Conservation (phyloP, 2,113 vertebrate species). For the Ciconia maguari region DNA sequence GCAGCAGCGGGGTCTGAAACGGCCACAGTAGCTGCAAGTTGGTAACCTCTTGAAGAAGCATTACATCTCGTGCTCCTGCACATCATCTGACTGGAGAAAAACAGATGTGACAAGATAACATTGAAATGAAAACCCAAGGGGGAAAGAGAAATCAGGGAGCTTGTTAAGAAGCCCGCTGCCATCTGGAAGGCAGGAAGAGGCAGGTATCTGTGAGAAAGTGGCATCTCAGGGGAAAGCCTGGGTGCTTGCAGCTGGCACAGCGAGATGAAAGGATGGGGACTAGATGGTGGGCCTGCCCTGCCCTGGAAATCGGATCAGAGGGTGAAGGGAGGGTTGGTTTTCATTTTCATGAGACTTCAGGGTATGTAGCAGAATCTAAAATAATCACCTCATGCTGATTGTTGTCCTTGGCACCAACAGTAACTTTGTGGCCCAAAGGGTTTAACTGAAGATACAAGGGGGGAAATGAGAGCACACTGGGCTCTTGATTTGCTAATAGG, state of each 20-base stretch:
- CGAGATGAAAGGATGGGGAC: background rate
- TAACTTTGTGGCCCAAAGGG: constrained; percentile 47
- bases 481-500: constrained; percentile 50
- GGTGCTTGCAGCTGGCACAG: background rate
- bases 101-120: constrained; percentile 18
- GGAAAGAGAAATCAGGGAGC: constrained; percentile 2
- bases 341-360: background rate
- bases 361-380: constrained; percentile 21
- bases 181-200: constrained; percentile 51
- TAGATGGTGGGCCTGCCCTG: background rate
- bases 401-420: constrained; percentile 30
- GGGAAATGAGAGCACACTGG: constrained; percentile 25
- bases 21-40: background rate
- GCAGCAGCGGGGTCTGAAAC: background rate
- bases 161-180: constrained; percentile 45
- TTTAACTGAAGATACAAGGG: constrained; percentile 14
- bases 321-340: background rate
- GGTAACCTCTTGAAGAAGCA: background rate
- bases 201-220: background rate
- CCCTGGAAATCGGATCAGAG: background rate
- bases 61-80: background rate
- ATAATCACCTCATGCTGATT: constrained; percentile 10
- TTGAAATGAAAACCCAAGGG: constrained; percentile 19
- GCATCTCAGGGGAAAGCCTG: background rate
- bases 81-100: constrained; percentile 29